Evolutionary conservation across 2,113 vertebrate species (phyloP), one percentile per base, ranked within the genome.

Genomic region (Etheostoma spectabile): DNA sequence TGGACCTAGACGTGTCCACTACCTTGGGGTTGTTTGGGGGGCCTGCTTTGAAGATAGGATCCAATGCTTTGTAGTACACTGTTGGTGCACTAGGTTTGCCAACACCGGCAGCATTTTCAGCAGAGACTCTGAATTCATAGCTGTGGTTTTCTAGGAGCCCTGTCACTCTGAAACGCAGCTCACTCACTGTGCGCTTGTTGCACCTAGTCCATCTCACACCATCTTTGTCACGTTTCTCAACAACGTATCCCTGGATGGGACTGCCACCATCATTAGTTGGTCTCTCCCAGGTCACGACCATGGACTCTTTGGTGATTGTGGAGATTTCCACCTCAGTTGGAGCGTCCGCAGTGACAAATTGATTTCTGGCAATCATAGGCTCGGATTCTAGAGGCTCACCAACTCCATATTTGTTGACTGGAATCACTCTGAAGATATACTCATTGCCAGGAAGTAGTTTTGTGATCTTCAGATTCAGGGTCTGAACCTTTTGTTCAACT

Each of bases 391-490:
- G 95, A 78, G 97, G 95, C 86, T 99, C 98, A 33, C 98, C 98
- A 86, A 99, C 72, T 51, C 98, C 98, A 0, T 98, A 99, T 95
- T 99, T 99, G 90, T 99, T 99, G 67, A 99, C 97, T 78, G 97
- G 96, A 94, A 99, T 97, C 60, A 99, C 95, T 92, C 98, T 97
- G 94, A 99, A 99, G 71, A 98, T 95, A 79, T 99, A 99, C 83
- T 99, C 98, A 94, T 99, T 99, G 88, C 97, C 97, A 94, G 98
- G 96, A 61, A 99, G 94, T 86, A 99, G 96, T 90, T 99, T 99
- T 38, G 97, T 97, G 79, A 99, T 96, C 90, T 99, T 99, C 85
- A 96, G 95, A 65, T 93, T 97, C 14, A 98, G 93, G 16, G 96
- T 97, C 83, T 98, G 97, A 80, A 99, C 96, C 24, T 97, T 98